Evolutionary conservation across 2,113 vertebrate genomes (phyloP), one percentile per base, ranked within the genome.

Genomic region (Brachionichthys hirsutus): DNA sequence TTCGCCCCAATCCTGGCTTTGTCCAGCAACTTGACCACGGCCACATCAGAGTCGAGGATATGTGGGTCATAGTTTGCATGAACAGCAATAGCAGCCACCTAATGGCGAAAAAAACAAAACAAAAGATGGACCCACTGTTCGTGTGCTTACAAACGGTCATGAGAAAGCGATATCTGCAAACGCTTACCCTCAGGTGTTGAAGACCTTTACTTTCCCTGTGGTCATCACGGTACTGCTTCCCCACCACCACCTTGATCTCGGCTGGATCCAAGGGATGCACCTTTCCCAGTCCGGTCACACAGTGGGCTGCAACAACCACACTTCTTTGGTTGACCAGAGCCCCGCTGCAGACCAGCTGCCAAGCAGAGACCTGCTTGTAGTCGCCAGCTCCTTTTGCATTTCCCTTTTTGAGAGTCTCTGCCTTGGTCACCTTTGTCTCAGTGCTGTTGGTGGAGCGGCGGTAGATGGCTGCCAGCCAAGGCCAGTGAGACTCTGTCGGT

Each of bases 381-480:
- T 40, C 44, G 44, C 67, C 56, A 42, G 45, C 35, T 78, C 67
- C 75, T n/a, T 54, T 42, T 51, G 63, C 59, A 14, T 17, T 43
- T 12, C 92, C 3, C 92, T 93, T 0, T 92, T 94, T 92, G 88
- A 92, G 70, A 85, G 90, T 47, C 90, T 81, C 82, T 85, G 90
- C 78, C 87, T 87, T 92, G 63, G 65, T 77, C 77, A 91, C 87
- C 46, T 90, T 86, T 52, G 66, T 85, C 16, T 85, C 92, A 10
- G 78, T 61, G 12, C 88, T 81, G 12, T 75, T 82, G 0, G 54
- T 83, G 77, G 91, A 88, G 1, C 79, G 87, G 22, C 94, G 92
- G 76, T 98, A 99, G 81, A 99, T 91, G 78, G 97, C 96, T 0
- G 92, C 95, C 55, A 98, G 94, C 97, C 97, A 99, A 0, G 96